These are phyloP conservation scores for Bombus polaris DNA, from an alignment of 1,140 invertebrate genomes.

Conservation along the genomic window DNA sequence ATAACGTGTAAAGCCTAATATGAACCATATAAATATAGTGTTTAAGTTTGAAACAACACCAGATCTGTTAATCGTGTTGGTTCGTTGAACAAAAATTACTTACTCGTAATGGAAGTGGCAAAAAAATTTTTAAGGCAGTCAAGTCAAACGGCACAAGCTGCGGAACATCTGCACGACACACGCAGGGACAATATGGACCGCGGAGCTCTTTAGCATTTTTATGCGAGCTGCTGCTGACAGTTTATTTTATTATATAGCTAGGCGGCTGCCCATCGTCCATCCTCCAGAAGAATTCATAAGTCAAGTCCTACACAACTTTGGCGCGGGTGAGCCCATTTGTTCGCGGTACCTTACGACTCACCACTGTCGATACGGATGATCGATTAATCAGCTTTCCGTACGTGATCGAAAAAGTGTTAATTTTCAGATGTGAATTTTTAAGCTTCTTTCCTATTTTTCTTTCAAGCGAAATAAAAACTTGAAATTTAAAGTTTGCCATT, in stretches of 20 bases:
- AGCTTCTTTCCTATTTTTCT: no score
- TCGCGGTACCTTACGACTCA: constrained; percentile 48
- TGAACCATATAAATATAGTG: not conserved
- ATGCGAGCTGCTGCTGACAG: constrained; percentile 81
- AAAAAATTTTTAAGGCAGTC: not conserved
- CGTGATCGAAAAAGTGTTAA: not conserved
- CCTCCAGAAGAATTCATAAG: constrained; percentile 71
- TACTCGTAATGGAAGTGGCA: not conserved
- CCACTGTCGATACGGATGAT: constrained; percentile 11
- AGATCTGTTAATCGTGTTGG: not conserved
- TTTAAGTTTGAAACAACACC: not conserved
- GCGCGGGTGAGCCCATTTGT: constrained; percentile 22
- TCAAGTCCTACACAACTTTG: constrained; percentile 62
- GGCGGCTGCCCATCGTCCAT: constrained; percentile 76
- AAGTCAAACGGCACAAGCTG: not conserved
- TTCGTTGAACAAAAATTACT: not conserved
- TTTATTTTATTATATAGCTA: constrained; percentile 82
- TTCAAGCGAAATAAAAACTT: no score
- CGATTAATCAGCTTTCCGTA: not conserved
- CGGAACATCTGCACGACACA: constrained; percentile 59
- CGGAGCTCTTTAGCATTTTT: constrained; percentile 81
- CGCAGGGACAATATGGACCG: constrained; percentile 55
- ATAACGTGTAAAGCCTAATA: not conserved
- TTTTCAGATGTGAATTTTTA: not conserved
- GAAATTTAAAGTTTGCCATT: no score